Percentiles rank a stretch among this genome's conserved stretches.
phyloP scores from a whole-genome alignment of 1,140 invertebrate genomes.

The Phymorhynchus buccinoides region DNA sequence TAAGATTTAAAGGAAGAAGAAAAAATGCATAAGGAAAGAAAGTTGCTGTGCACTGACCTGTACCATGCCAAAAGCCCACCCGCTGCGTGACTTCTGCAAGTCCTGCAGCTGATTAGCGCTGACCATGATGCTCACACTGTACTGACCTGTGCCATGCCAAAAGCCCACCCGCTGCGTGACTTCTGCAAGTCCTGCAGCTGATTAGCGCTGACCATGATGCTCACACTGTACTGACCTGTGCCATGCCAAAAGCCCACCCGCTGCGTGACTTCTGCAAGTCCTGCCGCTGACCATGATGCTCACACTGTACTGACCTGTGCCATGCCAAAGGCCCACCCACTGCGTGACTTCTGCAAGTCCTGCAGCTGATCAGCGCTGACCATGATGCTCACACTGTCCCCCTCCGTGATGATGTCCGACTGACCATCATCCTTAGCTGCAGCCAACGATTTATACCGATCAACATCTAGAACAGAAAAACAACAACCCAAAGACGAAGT shows the following conservation, averaged over 20 bases:
- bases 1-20: too few relatives aligned
- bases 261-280: conserved; percentile 30
- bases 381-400: conserved; percentile 32
- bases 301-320: conserved; percentile 39
- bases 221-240: conserved; percentile 35
- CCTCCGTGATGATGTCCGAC: conserved; percentile 33
- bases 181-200: conserved; percentile 35
- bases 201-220: conserved; percentile 10
- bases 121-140: too few relatives aligned
- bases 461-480: conserved; percentile 55
- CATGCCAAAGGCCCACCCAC: conserved; percentile 38
- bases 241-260: conserved; percentile 36
- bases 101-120: conserved; percentile 18
- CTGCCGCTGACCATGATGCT: too few relatives aligned
- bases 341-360: conserved; percentile 32
- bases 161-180: conserved; percentile 32
- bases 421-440: conserved; percentile 56
- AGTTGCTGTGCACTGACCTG: conserved; percentile 39
- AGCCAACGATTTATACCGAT: conserved; percentile 83
- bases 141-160: conserved; percentile 40
- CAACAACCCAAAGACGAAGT: neutral
- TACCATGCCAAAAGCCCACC: conserved; percentile 35
- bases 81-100: conserved; percentile 32
- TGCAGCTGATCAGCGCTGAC: conserved; percentile 18
- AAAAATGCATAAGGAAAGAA: too few relatives aligned